phyloP scores from a whole-genome alignment of 2,797 vertebrate genomes.

The Pangasius djambal region DNA sequence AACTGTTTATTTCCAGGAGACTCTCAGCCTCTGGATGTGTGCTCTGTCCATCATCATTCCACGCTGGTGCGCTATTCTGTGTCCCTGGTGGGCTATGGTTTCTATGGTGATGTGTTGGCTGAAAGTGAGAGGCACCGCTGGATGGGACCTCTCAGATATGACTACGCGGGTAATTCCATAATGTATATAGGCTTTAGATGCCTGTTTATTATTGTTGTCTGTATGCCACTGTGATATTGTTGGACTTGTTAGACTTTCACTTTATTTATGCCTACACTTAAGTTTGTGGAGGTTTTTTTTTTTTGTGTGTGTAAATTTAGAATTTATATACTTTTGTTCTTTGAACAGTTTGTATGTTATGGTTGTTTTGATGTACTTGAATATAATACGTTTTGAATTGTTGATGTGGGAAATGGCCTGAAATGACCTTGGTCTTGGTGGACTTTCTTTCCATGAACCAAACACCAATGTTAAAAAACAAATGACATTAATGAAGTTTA shows the following conservation, averaged over 20 bases:
- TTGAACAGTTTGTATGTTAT: not conserved
- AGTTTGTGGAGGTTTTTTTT: not conserved
- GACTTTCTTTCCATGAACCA: not conserved
- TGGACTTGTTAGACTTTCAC: not conserved
- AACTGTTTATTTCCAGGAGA: constrained; percentile 72
- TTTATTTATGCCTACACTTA: not conserved
- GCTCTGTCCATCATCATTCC: constrained; percentile 77
- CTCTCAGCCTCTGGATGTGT: constrained; percentile 84
- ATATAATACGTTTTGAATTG: not conserved
- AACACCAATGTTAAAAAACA: not conserved
- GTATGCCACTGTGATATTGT: not conserved
- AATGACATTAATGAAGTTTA: not conserved
- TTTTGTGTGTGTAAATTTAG: not conserved
- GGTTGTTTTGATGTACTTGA: not conserved
- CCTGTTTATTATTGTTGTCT: not conserved
- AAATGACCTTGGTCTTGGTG: not conserved
- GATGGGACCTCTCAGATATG: constrained; percentile 84
- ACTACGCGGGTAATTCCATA: constrained; percentile 75
- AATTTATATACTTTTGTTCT: not conserved
- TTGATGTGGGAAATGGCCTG: not conserved
- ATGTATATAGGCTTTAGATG: not conserved
- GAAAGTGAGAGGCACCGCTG: constrained; percentile 82
- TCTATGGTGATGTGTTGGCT: constrained; percentile 82
- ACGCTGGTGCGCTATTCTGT: constrained; percentile 77
- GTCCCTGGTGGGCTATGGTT: constrained; percentile 84